These are phyloP conservation scores for Phalacrocorax pelagicus DNA, from an alignment of 2,113 vertebrate genomes.

Conservation along the genomic window DNA sequence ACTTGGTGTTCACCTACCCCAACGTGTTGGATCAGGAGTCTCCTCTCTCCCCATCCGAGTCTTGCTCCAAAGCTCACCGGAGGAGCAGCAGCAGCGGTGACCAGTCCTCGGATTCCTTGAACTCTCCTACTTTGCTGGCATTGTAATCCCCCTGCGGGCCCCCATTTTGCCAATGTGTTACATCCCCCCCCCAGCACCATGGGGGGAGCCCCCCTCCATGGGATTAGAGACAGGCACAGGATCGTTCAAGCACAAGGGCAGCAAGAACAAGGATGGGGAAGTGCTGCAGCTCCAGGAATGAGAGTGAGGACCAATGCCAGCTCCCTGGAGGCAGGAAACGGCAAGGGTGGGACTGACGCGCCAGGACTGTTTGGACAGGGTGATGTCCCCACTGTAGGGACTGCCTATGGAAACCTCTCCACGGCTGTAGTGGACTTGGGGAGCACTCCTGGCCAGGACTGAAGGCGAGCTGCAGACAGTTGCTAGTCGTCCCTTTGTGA, in stretches of 20 bases:
- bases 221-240: constrained; percentile 73
- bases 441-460: constrained; percentile 21
- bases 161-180: constrained; percentile 63
- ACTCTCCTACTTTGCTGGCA: constrained; percentile 96
- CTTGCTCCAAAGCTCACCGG: constrained; percentile 98
- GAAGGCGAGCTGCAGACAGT: constrained; percentile 51
- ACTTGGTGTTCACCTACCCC: constrained; percentile 97
- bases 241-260: constrained; percentile 64
- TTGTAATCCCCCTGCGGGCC: constrained; percentile 80
- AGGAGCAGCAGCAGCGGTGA: constrained; percentile 99
- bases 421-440: background rate
- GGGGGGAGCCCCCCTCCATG: constrained; percentile 26
- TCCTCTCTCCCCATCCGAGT: constrained; percentile 93
- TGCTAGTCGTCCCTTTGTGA: constrained; percentile 37
- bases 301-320: constrained; percentile 42
- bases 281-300: constrained; percentile 48
- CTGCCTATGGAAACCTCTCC: constrained; percentile 43
- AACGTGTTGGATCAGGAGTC: constrained; percentile 95
- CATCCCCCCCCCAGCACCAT: constrained; percentile 24
- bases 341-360: background rate
- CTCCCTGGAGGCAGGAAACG: constrained; percentile 33
- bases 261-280: constrained; percentile 55
- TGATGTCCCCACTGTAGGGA: background rate
- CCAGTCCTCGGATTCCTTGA: constrained; percentile 99
- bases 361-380: constrained; percentile 20